Conservation (phyloP, 1,140 invertebrate species). For the Tetragnatha versicolor region DNA sequence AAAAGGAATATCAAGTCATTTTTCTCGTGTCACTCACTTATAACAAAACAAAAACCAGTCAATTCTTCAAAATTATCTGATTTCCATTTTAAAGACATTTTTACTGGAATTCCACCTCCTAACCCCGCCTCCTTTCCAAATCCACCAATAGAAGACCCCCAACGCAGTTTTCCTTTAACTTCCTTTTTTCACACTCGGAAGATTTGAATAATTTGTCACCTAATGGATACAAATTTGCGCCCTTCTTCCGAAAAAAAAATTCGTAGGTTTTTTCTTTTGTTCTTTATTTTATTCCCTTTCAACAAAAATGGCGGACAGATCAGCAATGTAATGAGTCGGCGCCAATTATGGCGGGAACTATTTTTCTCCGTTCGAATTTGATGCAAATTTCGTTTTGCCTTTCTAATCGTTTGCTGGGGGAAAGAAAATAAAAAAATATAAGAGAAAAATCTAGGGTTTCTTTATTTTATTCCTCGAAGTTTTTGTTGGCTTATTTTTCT, state of each 20-base stretch:
- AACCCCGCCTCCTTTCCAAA: neutral
- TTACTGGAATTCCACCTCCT: neutral
- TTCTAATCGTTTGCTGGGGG: slow-evolving; percentile 2
- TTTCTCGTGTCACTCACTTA: neutral
- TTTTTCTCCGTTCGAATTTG: neutral
- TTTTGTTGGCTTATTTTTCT: neutral
- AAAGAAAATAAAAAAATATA: neutral
- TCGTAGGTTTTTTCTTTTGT: neutral
- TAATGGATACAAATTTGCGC: slow-evolving; percentile 12
- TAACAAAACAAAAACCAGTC: neutral
- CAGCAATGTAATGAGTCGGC: slow-evolving; percentile 6
- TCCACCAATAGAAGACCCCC: too few relatives aligned
- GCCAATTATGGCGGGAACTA: slow-evolving; percentile 20
- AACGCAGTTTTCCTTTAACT: slow-evolving; percentile 1
- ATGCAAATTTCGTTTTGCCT: slow-evolving; percentile 15
- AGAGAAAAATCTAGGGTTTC: too few relatives aligned
- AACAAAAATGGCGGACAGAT: slow-evolving; percentile 6
- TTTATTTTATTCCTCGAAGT: neutral
- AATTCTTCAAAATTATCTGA: neutral
- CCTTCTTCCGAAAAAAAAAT: neutral
- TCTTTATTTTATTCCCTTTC: neutral
- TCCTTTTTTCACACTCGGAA: neutral
- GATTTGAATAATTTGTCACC: slow-evolving; percentile 8
- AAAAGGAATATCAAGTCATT: too few relatives aligned
- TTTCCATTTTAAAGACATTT: slow-evolving; percentile 6